phyloP scores from a whole-genome alignment of 1,140 invertebrate genomes.

The Dreissena rostriformis region DNA sequence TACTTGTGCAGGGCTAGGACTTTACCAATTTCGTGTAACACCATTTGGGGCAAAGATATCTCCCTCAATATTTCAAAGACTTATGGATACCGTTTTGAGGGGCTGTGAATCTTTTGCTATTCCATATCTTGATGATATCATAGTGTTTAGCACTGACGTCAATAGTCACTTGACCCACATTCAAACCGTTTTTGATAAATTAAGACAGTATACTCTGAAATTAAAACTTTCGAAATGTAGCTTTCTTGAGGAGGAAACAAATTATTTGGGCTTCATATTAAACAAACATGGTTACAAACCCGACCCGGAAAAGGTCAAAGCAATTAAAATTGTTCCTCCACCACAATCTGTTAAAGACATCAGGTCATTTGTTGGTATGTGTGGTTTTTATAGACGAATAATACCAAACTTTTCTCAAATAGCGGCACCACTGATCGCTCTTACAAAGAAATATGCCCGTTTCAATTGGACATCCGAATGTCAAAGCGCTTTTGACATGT shows the following conservation, averaged over 20 bases:
- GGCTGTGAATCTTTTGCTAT: slow-evolving; percentile 2
- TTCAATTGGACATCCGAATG: slow-evolving; percentile 64
- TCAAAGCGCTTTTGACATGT: slow-evolving; percentile 62
- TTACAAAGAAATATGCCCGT: slow-evolving; percentile 79
- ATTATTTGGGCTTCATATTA: slow-evolving; percentile 33
- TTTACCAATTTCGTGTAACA: slow-evolving; percentile 16
- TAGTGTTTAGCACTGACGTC: neutral
- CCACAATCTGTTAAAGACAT: slow-evolving; percentile 57
- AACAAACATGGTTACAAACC: slow-evolving; percentile 27
- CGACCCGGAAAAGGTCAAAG: slow-evolving; percentile 24
- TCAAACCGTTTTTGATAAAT: slow-evolving; percentile 8
- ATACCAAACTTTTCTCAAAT: slow-evolving; percentile 77
- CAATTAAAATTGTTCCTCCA: slow-evolving; percentile 1
- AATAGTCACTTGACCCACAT: slow-evolving; percentile 15
- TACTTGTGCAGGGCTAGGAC: neutral
- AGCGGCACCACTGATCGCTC: slow-evolving; percentile 71
- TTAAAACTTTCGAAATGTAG: slow-evolving; percentile 24
- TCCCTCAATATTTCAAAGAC: neutral
- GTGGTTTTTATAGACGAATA: slow-evolving; percentile 82
- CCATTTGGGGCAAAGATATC: slow-evolving; percentile 17
- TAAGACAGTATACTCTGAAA: slow-evolving; percentile 3
- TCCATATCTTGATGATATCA: slow-evolving; percentile 7
- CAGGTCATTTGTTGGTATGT: slow-evolving; percentile 81
- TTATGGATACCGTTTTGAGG: slow-evolving; percentile 12
- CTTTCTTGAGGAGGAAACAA: slow-evolving; percentile 32